phyloP scores from a whole-genome alignment of 1,140 invertebrate genomes.

The Hypsibius dujardini region DNA sequence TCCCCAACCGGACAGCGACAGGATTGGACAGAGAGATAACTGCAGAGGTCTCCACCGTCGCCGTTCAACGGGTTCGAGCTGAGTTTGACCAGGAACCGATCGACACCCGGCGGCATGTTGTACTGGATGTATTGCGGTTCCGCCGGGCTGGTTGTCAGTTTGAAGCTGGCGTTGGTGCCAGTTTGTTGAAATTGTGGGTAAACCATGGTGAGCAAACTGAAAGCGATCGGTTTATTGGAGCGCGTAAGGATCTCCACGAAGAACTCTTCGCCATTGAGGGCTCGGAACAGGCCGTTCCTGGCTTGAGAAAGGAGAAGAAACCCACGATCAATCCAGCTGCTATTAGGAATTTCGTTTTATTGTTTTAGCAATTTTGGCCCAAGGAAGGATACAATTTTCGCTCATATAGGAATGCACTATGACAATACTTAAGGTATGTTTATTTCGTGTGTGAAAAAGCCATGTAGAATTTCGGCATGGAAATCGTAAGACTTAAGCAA shows the following conservation, averaged over 20 bases:
- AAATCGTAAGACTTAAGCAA: no score
- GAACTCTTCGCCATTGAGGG: not conserved
- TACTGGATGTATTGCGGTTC: conserved; percentile 39
- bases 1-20: conserved; percentile 6
- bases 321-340: no score
- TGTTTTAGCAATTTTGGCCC: no score
- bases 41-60: not conserved
- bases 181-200: not conserved
- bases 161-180: conserved; percentile 3
- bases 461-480: no score
- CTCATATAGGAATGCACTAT: no score
- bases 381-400: no score
- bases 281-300: no score
- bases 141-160: conserved; percentile 35
- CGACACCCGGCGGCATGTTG: conserved; percentile 34
- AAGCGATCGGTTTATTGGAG: not conserved
- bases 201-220: not conserved
- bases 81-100: conserved; percentile 42
- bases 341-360: no score
- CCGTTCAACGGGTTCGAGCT: not conserved
- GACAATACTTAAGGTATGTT: no score
- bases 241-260: not conserved
- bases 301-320: no score
- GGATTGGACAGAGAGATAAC: conserved; percentile 1
- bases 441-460: no score